These are phyloP conservation scores for Eupithecia tripunctaria DNA, from an alignment of 2,888 invertebrate genomes.

Conservation along the genomic window DNA sequence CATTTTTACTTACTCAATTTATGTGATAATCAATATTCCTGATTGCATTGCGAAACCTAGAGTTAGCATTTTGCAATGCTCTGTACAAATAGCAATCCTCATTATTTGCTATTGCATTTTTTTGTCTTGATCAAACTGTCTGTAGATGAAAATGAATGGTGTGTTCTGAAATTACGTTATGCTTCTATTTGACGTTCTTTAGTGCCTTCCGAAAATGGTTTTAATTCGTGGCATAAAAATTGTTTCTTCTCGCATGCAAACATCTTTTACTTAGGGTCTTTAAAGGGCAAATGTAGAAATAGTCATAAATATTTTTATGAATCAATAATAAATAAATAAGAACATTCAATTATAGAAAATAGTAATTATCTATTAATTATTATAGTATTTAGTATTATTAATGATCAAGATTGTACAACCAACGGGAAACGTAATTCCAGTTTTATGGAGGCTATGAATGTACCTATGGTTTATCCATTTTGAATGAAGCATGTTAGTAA, in stretches of 20 bases:
- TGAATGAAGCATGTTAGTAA: no score
- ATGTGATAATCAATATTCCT: constrained; percentile 7
- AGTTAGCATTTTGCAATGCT: constrained; percentile 8
- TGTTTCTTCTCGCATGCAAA: background rate
- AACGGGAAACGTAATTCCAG: background rate
- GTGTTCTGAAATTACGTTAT: background rate
- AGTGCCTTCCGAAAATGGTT: background rate
- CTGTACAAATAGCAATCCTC: constrained; percentile 12
- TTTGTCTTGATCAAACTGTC: constrained; percentile 23
- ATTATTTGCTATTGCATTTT: constrained; percentile 23
- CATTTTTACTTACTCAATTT: constrained; percentile 5
- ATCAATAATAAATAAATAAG: background rate
- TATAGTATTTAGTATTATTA: background rate
- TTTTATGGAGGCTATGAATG: background rate
- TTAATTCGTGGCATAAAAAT: background rate
- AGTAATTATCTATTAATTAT: background rate
- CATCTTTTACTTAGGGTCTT: background rate
- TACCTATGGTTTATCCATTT: no score
- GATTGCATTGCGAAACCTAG: constrained; percentile 22
- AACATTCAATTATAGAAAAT: background rate
- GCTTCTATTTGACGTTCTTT: background rate
- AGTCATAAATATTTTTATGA: background rate
- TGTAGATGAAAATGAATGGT: constrained; percentile 17
- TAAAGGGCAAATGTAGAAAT: background rate
- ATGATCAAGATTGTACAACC: background rate